A percentile compares a stretch with the other conserved stretches of the same genome.
These are phyloP conservation scores for Macropis europaea DNA, from an alignment of 2,888 invertebrate genomes.

Conservation along the genomic window DNA sequence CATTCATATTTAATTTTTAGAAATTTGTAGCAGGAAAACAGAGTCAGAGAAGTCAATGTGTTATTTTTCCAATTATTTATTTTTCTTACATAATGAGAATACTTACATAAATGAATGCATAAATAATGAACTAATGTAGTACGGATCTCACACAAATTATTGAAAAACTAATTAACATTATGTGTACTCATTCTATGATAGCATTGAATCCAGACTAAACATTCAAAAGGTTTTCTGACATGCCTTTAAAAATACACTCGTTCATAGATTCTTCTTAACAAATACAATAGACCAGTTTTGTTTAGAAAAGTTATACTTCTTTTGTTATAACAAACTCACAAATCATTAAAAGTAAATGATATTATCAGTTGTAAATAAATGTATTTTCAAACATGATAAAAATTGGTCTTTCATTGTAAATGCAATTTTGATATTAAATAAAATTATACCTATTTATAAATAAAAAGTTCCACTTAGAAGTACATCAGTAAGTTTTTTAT, in stretches of 20 bases:
- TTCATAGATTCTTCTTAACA: not conserved
- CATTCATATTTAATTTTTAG: not conserved
- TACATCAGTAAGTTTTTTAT: constrained; percentile 3
- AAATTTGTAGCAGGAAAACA: not conserved
- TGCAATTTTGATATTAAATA: constrained; percentile 22
- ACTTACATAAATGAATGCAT: constrained; percentile 53
- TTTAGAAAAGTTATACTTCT: not conserved
- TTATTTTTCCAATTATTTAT: constrained; percentile 46
- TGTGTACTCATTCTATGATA: constrained; percentile 27
- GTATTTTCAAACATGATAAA: constrained; percentile 10
- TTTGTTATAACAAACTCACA: constrained; percentile 3
- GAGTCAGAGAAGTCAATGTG: not conserved
- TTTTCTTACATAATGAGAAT: constrained; percentile 42
- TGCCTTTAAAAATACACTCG: constrained; percentile 4
- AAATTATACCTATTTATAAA: constrained; percentile 26
- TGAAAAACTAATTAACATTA: constrained; percentile 38
- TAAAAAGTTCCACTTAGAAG: constrained; percentile 29
- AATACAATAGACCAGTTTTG: constrained; percentile 3
- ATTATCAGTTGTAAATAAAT: constrained; percentile 11
- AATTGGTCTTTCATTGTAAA: constrained; percentile 28
- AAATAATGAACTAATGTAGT: constrained; percentile 39
- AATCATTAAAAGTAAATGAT: constrained; percentile 8
- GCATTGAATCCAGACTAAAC: constrained; percentile 60
- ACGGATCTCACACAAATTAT: constrained; percentile 32
- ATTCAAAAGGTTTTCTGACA: not conserved